Percentiles rank a stretch among this genome's conserved stretches.
Evolutionary conservation across 2,888 invertebrate species (phyloP).

Genomic region (Myathropa florea): DNA sequence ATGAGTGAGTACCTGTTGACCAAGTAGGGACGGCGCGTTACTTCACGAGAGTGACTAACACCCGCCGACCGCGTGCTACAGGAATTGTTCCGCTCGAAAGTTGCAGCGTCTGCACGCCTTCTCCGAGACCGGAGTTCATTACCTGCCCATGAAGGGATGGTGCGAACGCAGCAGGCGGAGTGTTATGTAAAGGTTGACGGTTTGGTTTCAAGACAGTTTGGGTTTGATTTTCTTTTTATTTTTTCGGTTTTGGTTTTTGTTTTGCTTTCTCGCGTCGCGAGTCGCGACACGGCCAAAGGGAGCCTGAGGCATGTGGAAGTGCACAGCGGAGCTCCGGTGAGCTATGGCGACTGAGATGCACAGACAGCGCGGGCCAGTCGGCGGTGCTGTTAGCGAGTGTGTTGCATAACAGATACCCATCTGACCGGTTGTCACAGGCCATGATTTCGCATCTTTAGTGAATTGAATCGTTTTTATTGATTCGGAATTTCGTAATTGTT

Average conservation of each 20-base stretch:
- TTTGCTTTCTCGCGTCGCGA: not conserved
- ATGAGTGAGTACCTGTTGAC: conserved; percentile 3
- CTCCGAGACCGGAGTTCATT: not conserved
- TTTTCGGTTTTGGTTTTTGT: not conserved
- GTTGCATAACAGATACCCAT: conserved; percentile 20
- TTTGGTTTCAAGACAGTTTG: not conserved
- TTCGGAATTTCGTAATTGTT: not conserved
- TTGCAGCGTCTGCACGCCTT: conserved; percentile 20
- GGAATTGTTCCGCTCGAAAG: not conserved
- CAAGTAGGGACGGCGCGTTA: not conserved
- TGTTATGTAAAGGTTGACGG: not conserved
- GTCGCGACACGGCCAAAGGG: not conserved
- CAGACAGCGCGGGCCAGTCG: not conserved
- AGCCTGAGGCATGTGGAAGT: not conserved
- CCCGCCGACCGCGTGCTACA: conserved; percentile 22
- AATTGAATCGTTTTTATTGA: conserved; percentile 14
- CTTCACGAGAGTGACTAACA: conserved; percentile 37
- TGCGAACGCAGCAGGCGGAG: not conserved
- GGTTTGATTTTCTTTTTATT: too few relatives aligned
- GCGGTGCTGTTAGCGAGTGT: not conserved
- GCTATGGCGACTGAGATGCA: not conserved
- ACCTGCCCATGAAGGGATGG: not conserved
- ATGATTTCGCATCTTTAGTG: conserved; percentile 24
- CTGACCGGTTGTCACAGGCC: conserved; percentile 22
- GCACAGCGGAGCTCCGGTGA: not conserved